These are phyloP conservation scores for Nerophis lumbriciformis DNA, from an alignment of 2,113 vertebrate genomes.

Conservation along the genomic window DNA sequence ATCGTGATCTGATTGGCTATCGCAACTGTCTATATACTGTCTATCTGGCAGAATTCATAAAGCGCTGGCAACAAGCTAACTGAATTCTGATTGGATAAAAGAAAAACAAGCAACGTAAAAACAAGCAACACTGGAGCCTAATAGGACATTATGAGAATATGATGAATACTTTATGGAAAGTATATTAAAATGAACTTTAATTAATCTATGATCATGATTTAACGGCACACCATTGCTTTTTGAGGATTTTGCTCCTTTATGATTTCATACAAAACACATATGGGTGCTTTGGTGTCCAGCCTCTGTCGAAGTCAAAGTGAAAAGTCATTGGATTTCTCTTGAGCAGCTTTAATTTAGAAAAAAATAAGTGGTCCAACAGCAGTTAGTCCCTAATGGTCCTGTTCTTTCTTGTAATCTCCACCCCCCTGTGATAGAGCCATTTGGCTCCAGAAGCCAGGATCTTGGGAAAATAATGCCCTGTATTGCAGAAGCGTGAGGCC, in stretches of 20 bases:
- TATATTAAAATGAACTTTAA: too few species aligned
- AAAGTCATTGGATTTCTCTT: conserved; percentile 15
- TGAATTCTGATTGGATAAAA: too few species aligned
- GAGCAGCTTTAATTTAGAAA: conserved; percentile 4
- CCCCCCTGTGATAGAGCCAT: conserved; percentile 20
- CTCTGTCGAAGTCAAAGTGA: conserved; percentile 33
- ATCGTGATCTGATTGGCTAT: too few species aligned
- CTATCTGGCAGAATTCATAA: too few species aligned
- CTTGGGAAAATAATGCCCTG: conserved; percentile 23
- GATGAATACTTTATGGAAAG: too few species aligned
- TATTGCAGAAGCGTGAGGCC: conserved; percentile 45
- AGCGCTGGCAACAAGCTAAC: too few species aligned
- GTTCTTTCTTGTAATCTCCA: conserved; percentile 4
- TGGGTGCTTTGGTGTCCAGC: conserved; percentile 41
- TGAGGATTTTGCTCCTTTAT: conserved; percentile 34
- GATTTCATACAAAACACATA: conserved; percentile 48
- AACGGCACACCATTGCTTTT: too few species aligned
- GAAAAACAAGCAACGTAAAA: too few species aligned
- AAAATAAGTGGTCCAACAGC: neutral
- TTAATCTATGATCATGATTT: too few species aligned
- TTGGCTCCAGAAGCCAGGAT: conserved; percentile 20
- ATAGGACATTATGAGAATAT: too few species aligned
- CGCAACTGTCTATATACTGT: too few species aligned
- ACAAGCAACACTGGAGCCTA: too few species aligned
- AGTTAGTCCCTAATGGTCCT: neutral